Percentiles rank a stretch among this genome's conserved stretches.
Evolutionary conservation across 2,113 vertebrate genomes (phyloP).

Genomic region (Cichladusa arquata): DNA sequence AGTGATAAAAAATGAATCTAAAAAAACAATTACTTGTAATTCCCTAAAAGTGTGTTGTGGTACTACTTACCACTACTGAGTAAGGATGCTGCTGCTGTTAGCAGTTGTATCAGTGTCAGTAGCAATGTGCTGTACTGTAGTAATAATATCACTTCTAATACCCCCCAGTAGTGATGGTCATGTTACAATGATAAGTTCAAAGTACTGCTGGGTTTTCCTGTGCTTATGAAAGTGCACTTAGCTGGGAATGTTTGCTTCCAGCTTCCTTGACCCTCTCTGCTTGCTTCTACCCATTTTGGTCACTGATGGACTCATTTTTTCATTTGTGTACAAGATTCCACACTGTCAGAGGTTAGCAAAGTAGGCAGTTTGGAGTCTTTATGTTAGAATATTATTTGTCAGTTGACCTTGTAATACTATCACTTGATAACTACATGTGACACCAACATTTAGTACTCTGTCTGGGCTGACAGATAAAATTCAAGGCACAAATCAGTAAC

Average conservation of each 20-base stretch:
- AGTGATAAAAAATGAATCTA: not conserved
- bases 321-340: not conserved
- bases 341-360: not conserved
- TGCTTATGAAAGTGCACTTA: not conserved
- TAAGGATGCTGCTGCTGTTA: not conserved
- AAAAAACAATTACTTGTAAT: not conserved
- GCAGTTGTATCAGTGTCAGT: not conserved
- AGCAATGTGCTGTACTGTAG: not conserved
- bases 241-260: not conserved
- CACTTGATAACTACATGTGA: not conserved
- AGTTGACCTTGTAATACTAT: not conserved
- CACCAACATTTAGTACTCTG: not conserved
- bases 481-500: not conserved
- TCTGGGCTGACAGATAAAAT: not conserved
- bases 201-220: not conserved
- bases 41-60: not conserved
- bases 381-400: conserved; percentile 1
- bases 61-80: not conserved
- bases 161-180: not conserved
- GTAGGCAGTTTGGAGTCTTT: not conserved
- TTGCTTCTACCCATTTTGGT: not conserved
- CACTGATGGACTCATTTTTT: not conserved
- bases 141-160: not conserved
- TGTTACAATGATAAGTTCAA: not conserved
- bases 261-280: not conserved